Conservation (phyloP, 2,888 invertebrate genomes). For the Hydrotaea diabolus region DNA sequence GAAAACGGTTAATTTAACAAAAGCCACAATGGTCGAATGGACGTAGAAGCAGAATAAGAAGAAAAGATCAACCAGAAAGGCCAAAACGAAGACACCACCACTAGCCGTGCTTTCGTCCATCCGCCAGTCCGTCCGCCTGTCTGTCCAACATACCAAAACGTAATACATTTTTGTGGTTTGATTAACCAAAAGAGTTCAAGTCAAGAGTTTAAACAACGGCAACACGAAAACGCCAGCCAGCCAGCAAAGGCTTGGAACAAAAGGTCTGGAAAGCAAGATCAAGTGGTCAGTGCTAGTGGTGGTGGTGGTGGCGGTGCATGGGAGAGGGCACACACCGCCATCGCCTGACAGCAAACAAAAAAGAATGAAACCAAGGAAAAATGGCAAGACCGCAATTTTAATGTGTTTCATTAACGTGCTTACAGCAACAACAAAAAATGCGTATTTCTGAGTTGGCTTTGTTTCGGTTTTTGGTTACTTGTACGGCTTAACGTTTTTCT, state of each 20-base stretch:
- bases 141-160: conserved; percentile 22
- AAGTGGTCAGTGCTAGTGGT: conserved; percentile 44
- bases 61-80: conserved; percentile 22
- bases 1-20: conserved; percentile 29
- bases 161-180: conserved; percentile 40
- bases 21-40: not conserved
- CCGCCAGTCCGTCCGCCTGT: not conserved
- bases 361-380: conserved; percentile 55
- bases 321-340: not conserved
- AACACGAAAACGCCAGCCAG: conserved; percentile 24
- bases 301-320: not conserved
- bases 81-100: not conserved
- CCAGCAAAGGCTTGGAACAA: not conserved
- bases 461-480: conserved; percentile 1
- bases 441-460: not conserved
- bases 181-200: conserved; percentile 21
- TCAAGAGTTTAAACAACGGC: not conserved
- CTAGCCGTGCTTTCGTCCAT: not conserved
- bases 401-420: conserved; percentile 63
- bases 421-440: conserved; percentile 55
- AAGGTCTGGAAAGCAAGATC: conserved; percentile 49
- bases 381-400: conserved; percentile 65
- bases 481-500: not conserved
- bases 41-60: not conserved
- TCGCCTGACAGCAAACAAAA: not conserved